Percentiles rank a stretch among this genome's conserved stretches.
Evolutionary conservation across 1,140 invertebrate species (phyloP).

Genomic region (Formica exsecta): DNA sequence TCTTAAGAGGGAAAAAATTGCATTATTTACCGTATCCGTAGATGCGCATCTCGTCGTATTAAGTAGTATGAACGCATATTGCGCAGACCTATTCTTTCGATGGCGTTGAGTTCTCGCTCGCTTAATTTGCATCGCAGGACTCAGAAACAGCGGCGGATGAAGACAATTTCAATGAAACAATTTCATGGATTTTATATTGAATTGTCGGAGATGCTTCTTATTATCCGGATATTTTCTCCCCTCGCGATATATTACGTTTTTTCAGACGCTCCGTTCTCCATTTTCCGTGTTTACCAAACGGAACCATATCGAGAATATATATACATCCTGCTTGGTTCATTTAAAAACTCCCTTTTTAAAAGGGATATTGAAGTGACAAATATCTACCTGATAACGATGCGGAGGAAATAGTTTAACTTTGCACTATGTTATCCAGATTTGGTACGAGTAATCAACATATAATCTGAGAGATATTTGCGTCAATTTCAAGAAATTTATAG

Average conservation of each 20-base stretch:
- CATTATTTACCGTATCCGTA: neutral
- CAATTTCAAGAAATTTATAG: too few relatives aligned
- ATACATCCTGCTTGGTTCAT: too few relatives aligned
- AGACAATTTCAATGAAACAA: neutral
- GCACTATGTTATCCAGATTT: too few relatives aligned
- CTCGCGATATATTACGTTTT: neutral
- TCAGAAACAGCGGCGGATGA: neutral
- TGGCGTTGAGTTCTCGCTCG: neutral
- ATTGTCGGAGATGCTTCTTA: conserved; percentile 21
- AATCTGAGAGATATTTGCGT: too few relatives aligned
- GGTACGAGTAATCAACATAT: too few relatives aligned
- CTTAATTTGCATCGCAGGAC: neutral
- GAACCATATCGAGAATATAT: too few relatives aligned
- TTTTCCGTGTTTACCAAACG: neutral
- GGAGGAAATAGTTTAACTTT: too few relatives aligned
- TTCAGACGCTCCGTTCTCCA: neutral
- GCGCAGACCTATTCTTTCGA: neutral
- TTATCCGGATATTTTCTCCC: neutral
- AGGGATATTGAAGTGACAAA: too few relatives aligned
- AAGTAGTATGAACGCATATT: conserved; percentile 22
- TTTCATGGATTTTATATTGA: neutral
- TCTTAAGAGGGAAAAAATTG: neutral
- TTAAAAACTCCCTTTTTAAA: too few relatives aligned
- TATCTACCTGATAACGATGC: too few relatives aligned
- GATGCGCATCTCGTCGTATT: neutral